Conservation (phyloP, 2,888 invertebrate genomes). For the Globia sparganii region DNA sequence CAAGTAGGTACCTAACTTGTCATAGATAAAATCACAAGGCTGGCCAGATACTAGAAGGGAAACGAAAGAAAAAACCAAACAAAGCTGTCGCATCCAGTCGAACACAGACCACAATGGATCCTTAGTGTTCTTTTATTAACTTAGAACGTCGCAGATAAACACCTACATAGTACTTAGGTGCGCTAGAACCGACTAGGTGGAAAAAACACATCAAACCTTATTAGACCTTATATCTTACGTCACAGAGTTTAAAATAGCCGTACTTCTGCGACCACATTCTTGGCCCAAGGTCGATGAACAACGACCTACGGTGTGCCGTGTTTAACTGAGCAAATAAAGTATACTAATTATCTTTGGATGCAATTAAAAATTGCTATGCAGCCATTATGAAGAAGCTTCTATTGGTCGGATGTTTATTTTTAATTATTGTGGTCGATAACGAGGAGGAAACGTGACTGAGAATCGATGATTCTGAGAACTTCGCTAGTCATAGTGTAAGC, state of each 20-base stretch:
- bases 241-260: constrained; percentile 73
- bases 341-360: constrained; percentile 69
- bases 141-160: constrained; percentile 58
- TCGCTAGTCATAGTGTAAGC: background rate
- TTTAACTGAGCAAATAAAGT: constrained; percentile 72
- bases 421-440: constrained; percentile 26
- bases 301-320: constrained; percentile 72
- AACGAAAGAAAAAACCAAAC: constrained; percentile 2
- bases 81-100: constrained; percentile 36
- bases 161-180: constrained; percentile 55
- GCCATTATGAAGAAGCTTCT: constrained; percentile 31
- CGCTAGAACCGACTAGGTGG: constrained; percentile 47
- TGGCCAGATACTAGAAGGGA: constrained; percentile 11
- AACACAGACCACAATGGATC: constrained; percentile 38
- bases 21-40: constrained; percentile 37
- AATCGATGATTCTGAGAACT: constrained; percentile 26
- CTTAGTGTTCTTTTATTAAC: constrained; percentile 50
- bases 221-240: constrained; percentile 69
- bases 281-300: constrained; percentile 83
- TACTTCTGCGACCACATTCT: constrained; percentile 77
- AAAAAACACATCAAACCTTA: constrained; percentile 57
- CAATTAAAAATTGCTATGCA: constrained; percentile 68
- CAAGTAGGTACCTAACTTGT: constrained; percentile 26
- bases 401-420: constrained; percentile 24
- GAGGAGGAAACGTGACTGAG: constrained; percentile 30